Evolutionary conservation across 2,888 invertebrate genomes (phyloP), one percentile per base, ranked within the genome.

Genomic region (Rosalia funebris): DNA sequence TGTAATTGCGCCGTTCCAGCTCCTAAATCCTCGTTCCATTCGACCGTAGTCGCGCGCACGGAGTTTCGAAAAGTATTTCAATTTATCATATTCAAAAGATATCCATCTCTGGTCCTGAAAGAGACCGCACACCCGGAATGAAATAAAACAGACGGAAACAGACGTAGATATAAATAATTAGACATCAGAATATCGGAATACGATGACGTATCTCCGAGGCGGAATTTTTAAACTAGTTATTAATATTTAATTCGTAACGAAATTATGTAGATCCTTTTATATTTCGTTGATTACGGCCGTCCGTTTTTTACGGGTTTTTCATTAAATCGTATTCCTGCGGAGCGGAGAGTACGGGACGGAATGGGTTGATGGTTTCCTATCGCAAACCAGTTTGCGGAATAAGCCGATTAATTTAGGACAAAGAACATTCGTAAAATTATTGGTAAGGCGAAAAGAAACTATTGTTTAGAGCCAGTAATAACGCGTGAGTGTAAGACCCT

Each of bases 81-180:
- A 46, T 46, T 46, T 11, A 46, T 46, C 46, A 46, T 46, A 46
- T 15, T 32, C 32, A 31, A 16, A 32, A 32, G 32, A 46, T 46
- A 46, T 46, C 16, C 31, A 46, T 46, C 32, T 46, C 10, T 2
- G 3, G 44, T 11, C 12, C 2, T 9, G 16, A 46, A 32, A 16
- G 32, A 32, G 46, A 46, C 32, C 14, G 32, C 1, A 14, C 2
- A 25, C 16, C 9, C 4, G 44, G n/a, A 44, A 44, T 16, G 4
- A 31, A 45, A 25, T 15, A n/a, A 10, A 32, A 15, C 15, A 32
- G 16, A 32, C 17, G 10, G 46, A 32, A 32, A 39, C 5, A 12
- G 17, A 67, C 69, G 73, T 70, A 70, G 67, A 65, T 70, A 73
- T 74, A 74, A 75, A 75, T 75, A 76, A 76, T 76, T 76, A 76